Evolutionary conservation across 2,113 vertebrate genomes (phyloP).

Genomic region (Irena cyanogastra): DNA sequence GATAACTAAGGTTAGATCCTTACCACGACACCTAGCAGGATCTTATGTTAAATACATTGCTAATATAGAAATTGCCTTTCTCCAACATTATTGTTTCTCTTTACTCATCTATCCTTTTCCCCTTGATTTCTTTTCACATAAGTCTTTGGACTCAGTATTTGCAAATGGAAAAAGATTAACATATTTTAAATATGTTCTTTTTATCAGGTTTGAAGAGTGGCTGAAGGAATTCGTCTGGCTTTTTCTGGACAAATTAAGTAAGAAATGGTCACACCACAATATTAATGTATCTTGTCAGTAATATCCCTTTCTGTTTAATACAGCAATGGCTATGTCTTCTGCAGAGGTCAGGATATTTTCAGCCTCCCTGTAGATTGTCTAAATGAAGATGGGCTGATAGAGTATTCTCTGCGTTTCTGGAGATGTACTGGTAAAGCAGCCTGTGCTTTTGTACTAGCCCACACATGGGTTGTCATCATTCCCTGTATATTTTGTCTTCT

Average conservation of each 20-base stretch:
- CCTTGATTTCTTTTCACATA: background rate
- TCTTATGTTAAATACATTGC: background rate
- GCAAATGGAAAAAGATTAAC: background rate
- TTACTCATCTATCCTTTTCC: background rate
- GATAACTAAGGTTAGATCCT: background rate
- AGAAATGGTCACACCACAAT: background rate
- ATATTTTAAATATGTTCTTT: background rate
- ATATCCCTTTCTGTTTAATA: background rate
- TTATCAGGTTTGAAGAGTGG: background rate
- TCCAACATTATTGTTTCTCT: background rate
- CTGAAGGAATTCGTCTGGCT: background rate
- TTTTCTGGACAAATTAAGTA: slow-evolving; percentile 29
- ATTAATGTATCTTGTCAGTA: slow-evolving; percentile 30
- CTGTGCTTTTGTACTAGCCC: background rate
- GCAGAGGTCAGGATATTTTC: slow-evolving; percentile 14
- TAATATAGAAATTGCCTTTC: background rate
- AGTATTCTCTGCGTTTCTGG: background rate
- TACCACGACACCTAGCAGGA: background rate
- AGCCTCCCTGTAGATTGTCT: background rate
- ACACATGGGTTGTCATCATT: background rate
- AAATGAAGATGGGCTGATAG: background rate
- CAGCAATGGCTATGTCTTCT: background rate
- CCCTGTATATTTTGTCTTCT: background rate
- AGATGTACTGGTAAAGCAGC: background rate
- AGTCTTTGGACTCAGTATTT: background rate